A percentile compares a stretch with the other conserved stretches of the same genome.
Conservation (phyloP, 2,797 vertebrate genomes). For the Alectoris magna region DNA sequence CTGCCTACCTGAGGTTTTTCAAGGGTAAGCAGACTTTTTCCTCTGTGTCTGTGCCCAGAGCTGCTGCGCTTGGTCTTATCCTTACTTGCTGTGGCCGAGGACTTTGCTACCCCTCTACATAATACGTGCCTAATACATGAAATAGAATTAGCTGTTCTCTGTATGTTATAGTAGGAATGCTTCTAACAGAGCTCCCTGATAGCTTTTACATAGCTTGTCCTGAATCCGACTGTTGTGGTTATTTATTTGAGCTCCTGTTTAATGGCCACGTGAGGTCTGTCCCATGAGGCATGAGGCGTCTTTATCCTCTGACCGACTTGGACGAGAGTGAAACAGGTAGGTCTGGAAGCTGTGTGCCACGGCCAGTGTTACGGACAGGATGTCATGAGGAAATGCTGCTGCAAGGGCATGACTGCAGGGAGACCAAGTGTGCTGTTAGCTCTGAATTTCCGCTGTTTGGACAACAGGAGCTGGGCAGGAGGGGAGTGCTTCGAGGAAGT, state of each 20-base stretch:
- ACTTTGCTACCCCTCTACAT: too few relatives aligned
- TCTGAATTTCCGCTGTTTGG: slow-evolving; percentile 42
- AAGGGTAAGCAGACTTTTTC: too few relatives aligned
- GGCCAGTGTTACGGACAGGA: background rate
- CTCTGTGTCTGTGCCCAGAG: too few relatives aligned
- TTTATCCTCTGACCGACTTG: slow-evolving; percentile 46
- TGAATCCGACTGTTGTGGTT: background rate
- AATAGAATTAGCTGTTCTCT: background rate
- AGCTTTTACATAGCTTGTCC: background rate
- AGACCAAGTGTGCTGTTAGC: slow-evolving; percentile 12
- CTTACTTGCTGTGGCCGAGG: too few relatives aligned
- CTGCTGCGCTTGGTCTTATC: too few relatives aligned
- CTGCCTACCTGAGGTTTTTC: too few relatives aligned
- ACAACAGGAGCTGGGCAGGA: background rate
- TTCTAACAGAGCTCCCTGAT: background rate
- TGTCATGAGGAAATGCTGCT: slow-evolving; percentile 50
- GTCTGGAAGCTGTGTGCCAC: slow-evolving; percentile 8
- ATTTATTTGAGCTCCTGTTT: background rate
- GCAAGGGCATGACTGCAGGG: slow-evolving; percentile 3
- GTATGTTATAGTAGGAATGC: background rate
- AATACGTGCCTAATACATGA: too few relatives aligned
- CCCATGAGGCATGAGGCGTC: background rate
- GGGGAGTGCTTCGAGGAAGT: background rate
- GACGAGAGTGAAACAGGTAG: background rate
- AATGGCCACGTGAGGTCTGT: background rate